A percentile compares a stretch with the other conserved stretches of the same genome.
phyloP scores from a whole-genome alignment of 2,888 invertebrate genomes.

The Drosophila vallismaia region DNA sequence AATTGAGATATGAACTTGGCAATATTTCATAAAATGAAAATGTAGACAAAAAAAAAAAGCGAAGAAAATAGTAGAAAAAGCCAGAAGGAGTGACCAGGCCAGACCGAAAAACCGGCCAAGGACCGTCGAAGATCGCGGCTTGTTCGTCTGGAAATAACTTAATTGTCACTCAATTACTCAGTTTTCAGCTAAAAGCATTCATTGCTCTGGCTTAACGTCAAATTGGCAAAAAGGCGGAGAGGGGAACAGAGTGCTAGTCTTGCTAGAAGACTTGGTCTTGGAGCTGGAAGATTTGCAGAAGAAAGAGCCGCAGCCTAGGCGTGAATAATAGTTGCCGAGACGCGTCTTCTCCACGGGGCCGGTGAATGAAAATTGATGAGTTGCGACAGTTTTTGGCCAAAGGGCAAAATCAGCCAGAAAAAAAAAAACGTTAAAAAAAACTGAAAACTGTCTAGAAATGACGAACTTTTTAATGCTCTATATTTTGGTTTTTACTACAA shows the following conservation, averaged over 20 bases:
- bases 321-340: slow-evolving; percentile 69
- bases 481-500: background rate
- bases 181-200: slow-evolving; percentile 81
- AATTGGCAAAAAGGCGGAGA: slow-evolving; percentile 34
- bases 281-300: slow-evolving; percentile 5
- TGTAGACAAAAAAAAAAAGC: slow-evolving; percentile 11
- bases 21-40: slow-evolving; percentile 78
- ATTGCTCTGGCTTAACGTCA: slow-evolving; percentile 72
- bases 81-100: slow-evolving; percentile 22
- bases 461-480: background rate
- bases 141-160: slow-evolving; percentile 81
- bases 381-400: slow-evolving; percentile 81
- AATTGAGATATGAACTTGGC: slow-evolving; percentile 83
- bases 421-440: background rate
- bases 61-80: slow-evolving; percentile 16
- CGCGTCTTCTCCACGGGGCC: slow-evolving; percentile 42
- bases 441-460: background rate
- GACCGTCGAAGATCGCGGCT: slow-evolving; percentile 57
- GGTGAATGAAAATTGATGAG: slow-evolving; percentile 78
- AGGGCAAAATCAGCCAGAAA: slow-evolving; percentile 62
- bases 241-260: slow-evolving; percentile 2
- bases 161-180: slow-evolving; percentile 83
- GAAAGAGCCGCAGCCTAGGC: slow-evolving; percentile 51
- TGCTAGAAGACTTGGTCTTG: background rate
- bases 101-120: slow-evolving; percentile 31